Evolutionary conservation across 2,888 invertebrate species (phyloP), one percentile per base, ranked within the genome.

Genomic region (Gastrophysa polygoni): DNA sequence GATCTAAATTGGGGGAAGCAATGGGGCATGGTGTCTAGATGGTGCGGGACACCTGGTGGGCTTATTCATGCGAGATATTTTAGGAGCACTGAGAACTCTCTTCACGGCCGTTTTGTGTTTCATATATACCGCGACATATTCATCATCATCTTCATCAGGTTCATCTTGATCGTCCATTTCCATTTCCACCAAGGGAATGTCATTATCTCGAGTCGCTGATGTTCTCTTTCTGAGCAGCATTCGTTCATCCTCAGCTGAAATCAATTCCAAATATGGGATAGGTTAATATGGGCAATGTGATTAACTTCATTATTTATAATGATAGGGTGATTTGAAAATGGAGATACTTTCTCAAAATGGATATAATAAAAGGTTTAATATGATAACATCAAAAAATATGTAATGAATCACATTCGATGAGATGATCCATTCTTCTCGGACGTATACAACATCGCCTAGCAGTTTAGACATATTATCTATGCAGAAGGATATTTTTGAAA

Each of bases 181-280:
- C 51, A 70, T 54, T 20, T 60, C 48, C 2, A 69, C 59, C 54
- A 71, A 51, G 16, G 69, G 70, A 38, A 71, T 61, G 38, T 69
- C 69, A 2, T 46, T 47, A 1, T 44, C 16, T 7, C 29, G 16
- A 3, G 17, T 24, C 14, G 43, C 16, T 51, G 46, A 17, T 43
- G 64, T 57, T 24, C 68, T 62, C 14, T 58, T 21, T 48, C 70
- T 67, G 14, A 72, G 56, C 17, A 57, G 66, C 16, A 58, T 10
- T 43, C 66, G 43, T 63, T 73, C 72, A 46, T 67, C 62, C 57
- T 72, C 71, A 10, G 71, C 73, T 73, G 52, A 14, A 67, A 68
- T 44, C 16, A 46, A n/a, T n/a, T n/a, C n/a, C n/a, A n/a, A n/a
- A n/a, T n/a, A n/a, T n/a, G n/a, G n/a, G n/a, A n/a, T n/a, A n/a